phyloP scores from a whole-genome alignment of 2,113 vertebrate species.

The Tringa solitaria region DNA sequence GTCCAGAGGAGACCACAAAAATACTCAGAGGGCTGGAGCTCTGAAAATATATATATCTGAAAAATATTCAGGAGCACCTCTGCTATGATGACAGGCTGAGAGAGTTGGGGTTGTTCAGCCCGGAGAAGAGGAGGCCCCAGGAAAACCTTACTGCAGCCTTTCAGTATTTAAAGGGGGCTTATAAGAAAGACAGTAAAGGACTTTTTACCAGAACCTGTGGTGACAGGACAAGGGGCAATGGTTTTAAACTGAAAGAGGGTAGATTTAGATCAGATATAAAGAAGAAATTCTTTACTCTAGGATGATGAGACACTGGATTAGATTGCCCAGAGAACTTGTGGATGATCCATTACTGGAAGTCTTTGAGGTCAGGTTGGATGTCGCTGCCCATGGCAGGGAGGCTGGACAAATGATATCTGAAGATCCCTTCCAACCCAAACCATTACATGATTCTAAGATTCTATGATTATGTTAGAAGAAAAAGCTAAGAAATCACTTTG shows the following conservation, averaged over 20 bases:
- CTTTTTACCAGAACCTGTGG: not conserved
- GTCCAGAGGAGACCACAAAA: not conserved
- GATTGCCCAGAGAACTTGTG: not conserved
- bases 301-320: not conserved
- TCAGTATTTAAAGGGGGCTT: not conserved
- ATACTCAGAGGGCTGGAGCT: not conserved
- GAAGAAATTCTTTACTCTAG: not conserved
- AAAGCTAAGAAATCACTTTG: not conserved
- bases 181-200: not conserved
- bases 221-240: not conserved
- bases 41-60: no score
- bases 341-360: accelerated
- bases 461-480: not conserved
- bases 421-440: not conserved
- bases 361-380: not conserved
- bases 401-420: not conserved
- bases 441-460: not conserved
- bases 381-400: accelerated
- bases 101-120: not conserved
- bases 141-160: not conserved
- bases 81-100: not conserved
- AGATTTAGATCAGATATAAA: not conserved
- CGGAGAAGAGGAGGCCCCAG: not conserved
- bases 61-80: no score
- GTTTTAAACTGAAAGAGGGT: not conserved